Conservation (phyloP, 2,888 invertebrate species). For the Phengaris arion region DNA sequence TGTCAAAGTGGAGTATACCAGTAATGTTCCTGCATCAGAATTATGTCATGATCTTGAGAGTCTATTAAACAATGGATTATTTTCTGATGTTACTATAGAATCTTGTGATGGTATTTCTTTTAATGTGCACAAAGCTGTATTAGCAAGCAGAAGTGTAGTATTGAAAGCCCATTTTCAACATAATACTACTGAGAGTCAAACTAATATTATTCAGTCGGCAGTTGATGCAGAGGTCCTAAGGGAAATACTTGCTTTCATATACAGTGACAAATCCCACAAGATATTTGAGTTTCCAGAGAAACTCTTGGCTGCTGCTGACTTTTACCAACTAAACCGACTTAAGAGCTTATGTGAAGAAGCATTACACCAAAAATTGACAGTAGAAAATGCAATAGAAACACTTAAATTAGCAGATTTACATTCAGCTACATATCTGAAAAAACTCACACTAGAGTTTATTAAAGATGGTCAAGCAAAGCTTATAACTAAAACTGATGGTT, state of each 20-base stretch:
- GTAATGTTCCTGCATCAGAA: constrained; percentile 19
- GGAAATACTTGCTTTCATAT: constrained; percentile 67
- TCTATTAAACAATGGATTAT: constrained; percentile 23
- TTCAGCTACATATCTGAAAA: constrained; percentile 61
- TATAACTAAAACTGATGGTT: constrained; percentile 68
- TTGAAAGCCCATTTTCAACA: constrained; percentile 71
- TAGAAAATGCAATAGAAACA: constrained; percentile 71
- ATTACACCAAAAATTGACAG: constrained; percentile 65
- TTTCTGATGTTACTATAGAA: constrained; percentile 68
- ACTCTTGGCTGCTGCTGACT: constrained; percentile 68
- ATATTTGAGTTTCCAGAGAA: constrained; percentile 70
- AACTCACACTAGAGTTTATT: constrained; percentile 65
- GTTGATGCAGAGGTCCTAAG: constrained; percentile 63
- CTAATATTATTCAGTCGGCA: constrained; percentile 64
- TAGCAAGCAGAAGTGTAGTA: constrained; percentile 68
- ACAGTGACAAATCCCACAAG: constrained; percentile 68
- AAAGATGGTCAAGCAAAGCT: constrained; percentile 69
- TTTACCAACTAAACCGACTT: constrained; percentile 64
- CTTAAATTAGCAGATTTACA: constrained; percentile 68
- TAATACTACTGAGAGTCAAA: constrained; percentile 64
- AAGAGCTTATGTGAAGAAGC: constrained; percentile 70
- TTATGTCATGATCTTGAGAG: constrained; percentile 25
- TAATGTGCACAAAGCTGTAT: constrained; percentile 67
- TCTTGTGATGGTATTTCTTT: constrained; percentile 64
- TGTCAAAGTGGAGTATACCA: constrained; percentile 51